Base-by-base conservation (phyloP, 2,113 vertebrate species). In the Chionodraco myersi region DNA sequence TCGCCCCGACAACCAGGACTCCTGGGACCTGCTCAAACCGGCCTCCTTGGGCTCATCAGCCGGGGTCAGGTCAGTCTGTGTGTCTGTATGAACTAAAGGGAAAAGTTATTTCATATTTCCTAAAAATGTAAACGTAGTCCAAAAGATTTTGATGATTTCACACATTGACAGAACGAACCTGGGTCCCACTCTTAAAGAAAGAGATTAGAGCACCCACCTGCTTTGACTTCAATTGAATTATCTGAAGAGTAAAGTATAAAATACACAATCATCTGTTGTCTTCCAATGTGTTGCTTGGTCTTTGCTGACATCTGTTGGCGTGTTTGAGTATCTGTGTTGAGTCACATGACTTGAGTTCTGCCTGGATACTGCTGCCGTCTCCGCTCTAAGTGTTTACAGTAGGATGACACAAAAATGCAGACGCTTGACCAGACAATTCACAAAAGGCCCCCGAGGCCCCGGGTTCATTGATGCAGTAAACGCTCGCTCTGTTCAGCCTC, bases 231-330 rank as follows among this genome's bases (percentile, higher is more conserved):
- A 45, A 1, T 62, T 3, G 16, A 23, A 21, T 51, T 16, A 10
- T 36, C 26, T 41, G 36, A 41, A 8, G 5, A 41, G 36, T 36
- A 36, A 36, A 36, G 6, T 41, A 41, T 41, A 41, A 41, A 4
- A 36, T 59, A 15, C 30, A 47, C 44, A 41, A 4, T 10, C 48
- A 1, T 5, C 65, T 5, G 59, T 8, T 41, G 36, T 41, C 36
- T 41, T 41, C 36, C 36, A 14, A 76, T 49, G 26, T 14, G 59
- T 6, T 36, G 6, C 8, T 51, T 12, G 71, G 75, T 66, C 84
- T 92, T 36, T 92, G 77, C 87, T 93, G 88, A 86, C 94, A 89
- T 90, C 94, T 93, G 79, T 74, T 84, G 92, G 88, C 51, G 1
- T 16, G 2, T 44, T 60, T 52, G 48, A 72, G 72, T 34, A 26